Conservation (phyloP, 1,140 invertebrate species). For the Choristoneura fumiferana region DNA sequence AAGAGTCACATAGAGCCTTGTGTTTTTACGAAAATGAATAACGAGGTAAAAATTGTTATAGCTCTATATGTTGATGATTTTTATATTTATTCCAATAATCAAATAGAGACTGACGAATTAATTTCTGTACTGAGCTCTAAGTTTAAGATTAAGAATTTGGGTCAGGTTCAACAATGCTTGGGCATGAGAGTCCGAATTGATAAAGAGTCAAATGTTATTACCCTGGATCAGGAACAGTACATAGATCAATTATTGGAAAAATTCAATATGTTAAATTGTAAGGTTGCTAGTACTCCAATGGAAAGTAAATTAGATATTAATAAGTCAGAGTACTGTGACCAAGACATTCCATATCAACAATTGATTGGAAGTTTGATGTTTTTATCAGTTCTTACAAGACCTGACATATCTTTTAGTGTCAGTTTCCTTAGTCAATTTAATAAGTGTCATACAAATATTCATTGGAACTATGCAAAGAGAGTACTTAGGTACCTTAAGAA, state of each 20-base stretch:
- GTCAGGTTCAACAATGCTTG: slow-evolving; percentile 26
- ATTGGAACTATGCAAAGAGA: no score
- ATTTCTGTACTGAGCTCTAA: slow-evolving; percentile 23
- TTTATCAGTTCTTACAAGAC: no score
- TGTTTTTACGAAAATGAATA: slow-evolving; percentile 28
- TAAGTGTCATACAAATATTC: no score
- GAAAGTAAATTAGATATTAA: slow-evolving; percentile 26
- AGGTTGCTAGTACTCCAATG: slow-evolving; percentile 24
- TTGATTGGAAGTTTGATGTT: no score
- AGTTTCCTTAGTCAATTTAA: no score
- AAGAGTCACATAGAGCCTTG: slow-evolving; percentile 24
- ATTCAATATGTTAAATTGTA: slow-evolving; percentile 30
- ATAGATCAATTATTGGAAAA: slow-evolving; percentile 25
- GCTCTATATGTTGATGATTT: slow-evolving; percentile 32
- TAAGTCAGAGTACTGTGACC: slow-evolving; percentile 20
- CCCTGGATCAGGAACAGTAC: slow-evolving; percentile 33
- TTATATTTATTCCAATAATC: slow-evolving; percentile 26
- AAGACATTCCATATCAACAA: slow-evolving; percentile 7
- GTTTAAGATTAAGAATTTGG: slow-evolving; percentile 22
- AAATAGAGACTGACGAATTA: slow-evolving; percentile 23
- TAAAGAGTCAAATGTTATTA: slow-evolving; percentile 25
- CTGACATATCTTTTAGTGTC: no score
- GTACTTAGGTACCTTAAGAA: no score
- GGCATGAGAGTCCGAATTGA: slow-evolving; percentile 27
- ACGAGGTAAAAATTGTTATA: slow-evolving; percentile 27